Evolutionary conservation across 2,113 vertebrate species (phyloP), one percentile per base, ranked within the genome.

Genomic region (Cyprinodon brontotheroides): DNA sequence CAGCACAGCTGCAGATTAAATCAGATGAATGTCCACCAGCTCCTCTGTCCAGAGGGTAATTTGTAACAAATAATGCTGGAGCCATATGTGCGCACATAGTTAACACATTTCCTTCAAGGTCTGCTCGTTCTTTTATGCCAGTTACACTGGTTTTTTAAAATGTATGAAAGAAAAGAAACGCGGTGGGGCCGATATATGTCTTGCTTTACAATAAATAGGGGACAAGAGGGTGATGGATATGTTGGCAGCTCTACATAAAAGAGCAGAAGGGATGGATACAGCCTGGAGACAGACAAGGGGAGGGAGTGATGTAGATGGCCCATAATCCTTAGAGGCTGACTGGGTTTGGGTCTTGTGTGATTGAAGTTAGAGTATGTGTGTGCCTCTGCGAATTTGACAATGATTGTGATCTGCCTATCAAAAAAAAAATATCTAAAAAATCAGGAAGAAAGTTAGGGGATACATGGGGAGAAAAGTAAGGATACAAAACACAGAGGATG

Each of bases 271-370:
- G 83, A 85, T 89, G 88, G 80, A 86, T 89, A 75, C 72, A 72
- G 87, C 83, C 87, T 77, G 75, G 80, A 90, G 88, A 89, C 77
- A 74, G 88, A 88, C 70, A 72, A 87, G 78, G 88, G 74, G 69
- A 86, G 79, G 85, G 89, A 85, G 85, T 92, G 89, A 92, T 93
- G 86, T 91, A 90, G 89, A 93, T 88, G 89, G 80, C 85, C 90
- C 80, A 91, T 92, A 91, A 92, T 92, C 89, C 88, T 87, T 84
- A 83, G 79, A 85, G 85, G 87, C 83, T 90, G 87, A 89, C 89
- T 87, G 86, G 87, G 82, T 83, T 67, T 74, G 77, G 78, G 77
- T 72, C 74, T 61, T 83, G 67, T 75, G 81, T 92, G 89, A 92
- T 91, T 88, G 88, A 93, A 90, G 86, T 81, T 10, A 70, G 50